These are phyloP conservation scores for Drosophila nannoptera DNA, from an alignment of 1,140 invertebrate genomes.

Conservation along the genomic window DNA sequence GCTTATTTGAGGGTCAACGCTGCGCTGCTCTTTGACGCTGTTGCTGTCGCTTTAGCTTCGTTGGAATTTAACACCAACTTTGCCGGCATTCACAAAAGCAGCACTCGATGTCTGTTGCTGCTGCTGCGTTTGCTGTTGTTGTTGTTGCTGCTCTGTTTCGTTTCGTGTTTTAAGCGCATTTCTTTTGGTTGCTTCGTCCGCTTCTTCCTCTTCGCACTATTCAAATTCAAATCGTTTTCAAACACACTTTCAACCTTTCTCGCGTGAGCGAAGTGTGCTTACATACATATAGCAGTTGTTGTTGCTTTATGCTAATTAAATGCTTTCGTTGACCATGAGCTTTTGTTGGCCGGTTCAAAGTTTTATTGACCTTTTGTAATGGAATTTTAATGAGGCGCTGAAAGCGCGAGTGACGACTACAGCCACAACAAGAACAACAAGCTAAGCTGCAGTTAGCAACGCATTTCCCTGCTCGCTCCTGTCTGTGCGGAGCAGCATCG, in stretches of 20 bases:
- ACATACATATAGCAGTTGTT: slow-evolving; percentile 26
- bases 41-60: background rate
- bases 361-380: slow-evolving; percentile 68
- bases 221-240: slow-evolving; percentile 61
- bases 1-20: slow-evolving; percentile 52
- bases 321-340: slow-evolving; percentile 75
- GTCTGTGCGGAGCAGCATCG: slow-evolving; percentile 18
- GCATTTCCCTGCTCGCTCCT: background rate
- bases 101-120: background rate
- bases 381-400: slow-evolving; percentile 50
- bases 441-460: slow-evolving; percentile 16
- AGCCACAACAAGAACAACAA: background rate
- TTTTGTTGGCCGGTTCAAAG: slow-evolving; percentile 46
- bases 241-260: slow-evolving; percentile 48
- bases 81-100: slow-evolving; percentile 33
- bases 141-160: slow-evolving; percentile 5
- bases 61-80: slow-evolving; percentile 31
- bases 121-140: slow-evolving; percentile 2
- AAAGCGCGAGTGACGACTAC: slow-evolving; percentile 39
- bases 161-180: slow-evolving; percentile 36
- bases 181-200: slow-evolving; percentile 6
- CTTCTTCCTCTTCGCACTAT: slow-evolving; percentile 35
- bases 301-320: slow-evolving; percentile 67
- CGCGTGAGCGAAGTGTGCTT: slow-evolving; percentile 29
- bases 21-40: slow-evolving; percentile 13